A percentile compares a stretch with the other conserved stretches of the same genome.
Conservation (phyloP, 2,888 invertebrate genomes). For the Stenichneumon culpator region DNA sequence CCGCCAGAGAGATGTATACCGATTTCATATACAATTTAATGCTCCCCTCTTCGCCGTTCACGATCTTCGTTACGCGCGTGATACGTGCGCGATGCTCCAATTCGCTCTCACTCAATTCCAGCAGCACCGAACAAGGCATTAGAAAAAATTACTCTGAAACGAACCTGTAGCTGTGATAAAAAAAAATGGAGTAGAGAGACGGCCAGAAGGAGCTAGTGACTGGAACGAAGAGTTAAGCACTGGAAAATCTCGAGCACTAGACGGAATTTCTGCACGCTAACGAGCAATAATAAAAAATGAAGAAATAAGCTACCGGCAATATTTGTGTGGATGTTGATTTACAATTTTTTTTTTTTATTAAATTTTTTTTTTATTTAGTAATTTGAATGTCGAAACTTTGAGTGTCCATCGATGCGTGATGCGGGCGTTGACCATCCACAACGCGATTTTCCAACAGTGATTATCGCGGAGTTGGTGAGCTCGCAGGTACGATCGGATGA, state of each 20-base stretch:
- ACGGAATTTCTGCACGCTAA: constrained; percentile 45
- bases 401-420: constrained; percentile 37
- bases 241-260: constrained; percentile 60
- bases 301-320: not conserved
- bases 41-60: constrained; percentile 8
- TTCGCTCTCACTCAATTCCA: constrained; percentile 59
- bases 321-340: not conserved
- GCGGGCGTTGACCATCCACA: constrained; percentile 36
- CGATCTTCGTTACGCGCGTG: constrained; percentile 55
- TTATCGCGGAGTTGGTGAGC: constrained; percentile 48
- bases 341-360: not conserved
- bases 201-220: constrained; percentile 13
- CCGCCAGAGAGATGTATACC: constrained; percentile 37
- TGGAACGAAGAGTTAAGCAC: constrained; percentile 57
- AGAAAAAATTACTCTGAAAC: constrained; percentile 13
- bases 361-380: constrained; percentile 4
- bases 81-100: constrained; percentile 60
- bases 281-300: not conserved
- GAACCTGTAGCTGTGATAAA: not conserved
- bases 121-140: constrained; percentile 32
- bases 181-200: constrained; percentile 19
- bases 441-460: constrained; percentile 40
- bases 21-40: constrained; percentile 64
- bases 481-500: constrained; percentile 47
- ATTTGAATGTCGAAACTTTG: constrained; percentile 43